Conservation (phyloP, 2,797 vertebrate genomes). For the Sebastes paucispinis region DNA sequence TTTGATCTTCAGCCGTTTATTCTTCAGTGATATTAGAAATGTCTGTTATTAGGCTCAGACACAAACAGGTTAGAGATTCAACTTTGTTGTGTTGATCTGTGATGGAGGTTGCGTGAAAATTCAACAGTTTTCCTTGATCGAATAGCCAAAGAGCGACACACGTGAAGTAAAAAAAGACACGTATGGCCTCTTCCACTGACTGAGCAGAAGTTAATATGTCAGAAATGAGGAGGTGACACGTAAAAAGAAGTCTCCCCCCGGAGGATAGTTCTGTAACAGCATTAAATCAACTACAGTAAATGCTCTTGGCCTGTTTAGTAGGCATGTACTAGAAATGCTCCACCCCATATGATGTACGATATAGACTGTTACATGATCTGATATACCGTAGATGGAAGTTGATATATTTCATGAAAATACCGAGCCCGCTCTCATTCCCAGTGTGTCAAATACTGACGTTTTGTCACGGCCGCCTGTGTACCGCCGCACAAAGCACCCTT, state of each 20-base stretch:
- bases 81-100: not conserved
- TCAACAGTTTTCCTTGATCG: not conserved
- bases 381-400: not conserved
- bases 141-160: not conserved
- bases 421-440: too few species aligned
- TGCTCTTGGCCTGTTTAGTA: not conserved
- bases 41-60: not conserved
- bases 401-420: too few species aligned
- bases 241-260: not conserved
- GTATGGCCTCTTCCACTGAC: slow-evolving; percentile 28
- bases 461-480: not conserved
- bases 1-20: not conserved
- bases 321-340: not conserved
- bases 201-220: slow-evolving; percentile 21
- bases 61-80: not conserved
- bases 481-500: not conserved
- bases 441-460: not conserved
- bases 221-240: slow-evolving; percentile 30
- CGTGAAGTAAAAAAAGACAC: not conserved
- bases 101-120: not conserved
- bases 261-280: not conserved
- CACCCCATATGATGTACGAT: not conserved
- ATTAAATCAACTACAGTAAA: not conserved
- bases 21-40: not conserved
- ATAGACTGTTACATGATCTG: not conserved